Percentiles rank a stretch among this genome's conserved stretches.
These are phyloP conservation scores for Accipiter cooperii DNA, from an alignment of 2,113 vertebrate species.

Conservation along the genomic window DNA sequence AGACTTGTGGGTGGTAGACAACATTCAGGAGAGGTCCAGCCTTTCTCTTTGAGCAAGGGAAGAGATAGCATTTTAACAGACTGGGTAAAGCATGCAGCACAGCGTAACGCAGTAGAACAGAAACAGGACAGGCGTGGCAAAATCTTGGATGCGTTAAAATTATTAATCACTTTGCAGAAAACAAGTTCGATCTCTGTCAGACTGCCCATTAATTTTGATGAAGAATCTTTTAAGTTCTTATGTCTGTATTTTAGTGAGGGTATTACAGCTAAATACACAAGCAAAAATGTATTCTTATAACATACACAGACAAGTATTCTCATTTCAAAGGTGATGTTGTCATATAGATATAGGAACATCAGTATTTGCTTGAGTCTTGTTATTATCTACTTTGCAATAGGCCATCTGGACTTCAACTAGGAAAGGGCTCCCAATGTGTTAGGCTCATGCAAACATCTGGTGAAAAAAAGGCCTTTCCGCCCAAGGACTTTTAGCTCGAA, in stretches of 20 bases:
- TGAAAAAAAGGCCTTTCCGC: neutral
- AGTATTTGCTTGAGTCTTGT: constrained; percentile 8
- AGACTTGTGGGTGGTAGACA: neutral
- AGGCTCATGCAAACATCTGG: constrained; percentile 47
- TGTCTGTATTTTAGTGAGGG: neutral
- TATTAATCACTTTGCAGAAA: constrained; percentile 8
- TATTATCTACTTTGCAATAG: constrained; percentile 45
- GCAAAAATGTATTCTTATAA: neutral
- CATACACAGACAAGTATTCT: neutral
- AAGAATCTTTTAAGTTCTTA: constrained; percentile 25
- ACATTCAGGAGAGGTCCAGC: neutral
- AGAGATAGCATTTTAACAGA: neutral
- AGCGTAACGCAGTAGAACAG: neutral
- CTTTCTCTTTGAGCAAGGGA: neutral
- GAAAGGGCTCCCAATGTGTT: constrained; percentile 9
- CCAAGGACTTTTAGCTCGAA: neutral
- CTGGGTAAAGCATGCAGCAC: neutral
- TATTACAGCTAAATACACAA: neutral
- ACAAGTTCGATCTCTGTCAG: constrained; percentile 41
- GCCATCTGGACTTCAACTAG: constrained; percentile 21
- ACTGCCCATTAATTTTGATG: constrained; percentile 55
- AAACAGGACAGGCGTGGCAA: neutral
- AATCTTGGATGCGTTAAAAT: neutral
- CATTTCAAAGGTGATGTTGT: constrained; percentile 22
- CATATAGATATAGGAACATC: neutral